phyloP scores from a whole-genome alignment of 2,888 invertebrate species.

The Drosophila mimetica region DNA sequence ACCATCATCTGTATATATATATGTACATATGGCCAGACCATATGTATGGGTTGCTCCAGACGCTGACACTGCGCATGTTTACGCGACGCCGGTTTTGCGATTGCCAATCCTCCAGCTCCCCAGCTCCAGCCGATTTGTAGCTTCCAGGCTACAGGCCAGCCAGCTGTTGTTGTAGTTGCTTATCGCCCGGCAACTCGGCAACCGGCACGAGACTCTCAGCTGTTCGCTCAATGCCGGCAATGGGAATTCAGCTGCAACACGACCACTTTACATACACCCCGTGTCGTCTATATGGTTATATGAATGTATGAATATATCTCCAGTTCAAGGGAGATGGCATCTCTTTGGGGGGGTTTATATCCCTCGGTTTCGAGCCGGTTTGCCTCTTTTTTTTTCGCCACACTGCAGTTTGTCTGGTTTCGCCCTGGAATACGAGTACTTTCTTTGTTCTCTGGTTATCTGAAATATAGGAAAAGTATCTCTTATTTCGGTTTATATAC shows the following conservation, averaged over 20 bases:
- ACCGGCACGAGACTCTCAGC: constrained; percentile 63
- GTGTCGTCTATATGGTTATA: constrained; percentile 10
- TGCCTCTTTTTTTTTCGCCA: constrained; percentile 21
- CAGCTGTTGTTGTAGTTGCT: constrained; percentile 75
- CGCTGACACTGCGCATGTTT: constrained; percentile 61
- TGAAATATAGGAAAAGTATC: constrained; percentile 4
- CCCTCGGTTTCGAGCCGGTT: constrained; percentile 58
- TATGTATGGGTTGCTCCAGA: constrained; percentile 28
- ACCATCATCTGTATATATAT: constrained; percentile 7
- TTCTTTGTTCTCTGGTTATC: constrained; percentile 63
- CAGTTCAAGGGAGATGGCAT: constrained; percentile 15
- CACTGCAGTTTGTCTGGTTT: constrained; percentile 26
- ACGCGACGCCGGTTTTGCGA: constrained; percentile 39
- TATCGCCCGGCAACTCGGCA: constrained; percentile 32
- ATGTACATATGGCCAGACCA: constrained; percentile 10
- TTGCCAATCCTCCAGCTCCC: constrained; percentile 40
- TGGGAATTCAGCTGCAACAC: constrained; percentile 71
- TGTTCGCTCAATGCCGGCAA: constrained; percentile 61
- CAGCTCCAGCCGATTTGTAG: constrained; percentile 19
- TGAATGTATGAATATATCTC: neutral
- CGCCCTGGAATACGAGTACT: constrained; percentile 60
- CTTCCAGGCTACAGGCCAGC: constrained; percentile 32
- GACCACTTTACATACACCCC: constrained; percentile 59
- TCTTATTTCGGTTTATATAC: constrained; percentile 11
- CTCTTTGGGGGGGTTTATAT: constrained; percentile 22